Evolutionary conservation across 2,113 vertebrate species (phyloP).

Genomic region (Gobiocypris rarus): DNA sequence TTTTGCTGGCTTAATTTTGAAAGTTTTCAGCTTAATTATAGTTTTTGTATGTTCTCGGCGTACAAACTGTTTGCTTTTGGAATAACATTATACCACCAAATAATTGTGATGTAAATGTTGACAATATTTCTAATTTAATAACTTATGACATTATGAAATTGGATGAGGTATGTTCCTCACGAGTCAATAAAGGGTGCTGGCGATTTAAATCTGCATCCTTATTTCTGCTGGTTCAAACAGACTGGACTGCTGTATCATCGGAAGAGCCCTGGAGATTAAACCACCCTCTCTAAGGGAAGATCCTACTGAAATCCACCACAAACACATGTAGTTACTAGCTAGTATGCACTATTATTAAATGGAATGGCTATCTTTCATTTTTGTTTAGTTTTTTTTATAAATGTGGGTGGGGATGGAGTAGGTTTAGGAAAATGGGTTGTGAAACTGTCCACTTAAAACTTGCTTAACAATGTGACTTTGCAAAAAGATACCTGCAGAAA

Average conservation of each 20-base stretch:
- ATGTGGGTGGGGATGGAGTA: neutral
- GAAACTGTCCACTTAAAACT: neutral
- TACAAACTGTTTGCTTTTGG: slow-evolving; percentile 72
- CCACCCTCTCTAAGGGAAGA: neutral
- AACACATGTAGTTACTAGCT: neutral
- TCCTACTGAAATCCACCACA: neutral
- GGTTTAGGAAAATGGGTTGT: neutral
- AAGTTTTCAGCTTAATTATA: neutral
- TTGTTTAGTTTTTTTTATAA: neutral
- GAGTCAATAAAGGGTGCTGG: slow-evolving; percentile 33
- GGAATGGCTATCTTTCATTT: neutral
- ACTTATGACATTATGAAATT: slow-evolving; percentile 81
- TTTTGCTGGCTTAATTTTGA: slow-evolving; percentile 3
- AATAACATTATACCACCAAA: slow-evolving; percentile 84
- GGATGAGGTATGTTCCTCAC: slow-evolving; percentile 79
- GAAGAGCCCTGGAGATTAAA: slow-evolving; percentile 12
- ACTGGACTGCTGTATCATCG: slow-evolving; percentile 38
- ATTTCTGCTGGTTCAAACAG: slow-evolving; percentile 6
- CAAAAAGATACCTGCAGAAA: neutral
- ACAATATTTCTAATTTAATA: slow-evolving; percentile 87
- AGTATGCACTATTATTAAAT: slow-evolving; percentile 22
- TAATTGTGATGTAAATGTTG: slow-evolving; percentile 78
- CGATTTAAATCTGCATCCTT: slow-evolving; percentile 20
- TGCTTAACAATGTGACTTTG: neutral
- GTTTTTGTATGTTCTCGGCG: neutral